Evolutionary conservation across 2,888 invertebrate genomes (phyloP).

Genomic region (Eucriotettix oculatus): DNA sequence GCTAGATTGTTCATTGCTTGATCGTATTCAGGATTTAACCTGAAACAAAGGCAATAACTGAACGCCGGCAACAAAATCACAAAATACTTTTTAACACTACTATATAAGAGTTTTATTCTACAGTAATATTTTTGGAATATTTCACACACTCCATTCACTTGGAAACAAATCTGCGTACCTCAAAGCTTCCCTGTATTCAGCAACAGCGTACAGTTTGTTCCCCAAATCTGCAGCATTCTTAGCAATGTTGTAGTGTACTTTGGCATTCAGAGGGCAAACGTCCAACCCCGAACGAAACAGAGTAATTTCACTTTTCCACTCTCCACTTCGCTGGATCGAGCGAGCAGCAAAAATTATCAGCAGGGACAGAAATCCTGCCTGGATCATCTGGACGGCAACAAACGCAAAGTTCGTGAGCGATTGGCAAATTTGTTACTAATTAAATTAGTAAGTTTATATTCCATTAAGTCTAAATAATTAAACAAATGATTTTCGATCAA

Average conservation of each 20-base stretch:
- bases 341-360: constrained; percentile 19
- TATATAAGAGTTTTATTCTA: no score
- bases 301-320: constrained; percentile 66
- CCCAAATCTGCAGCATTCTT: constrained; percentile 68
- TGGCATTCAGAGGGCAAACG: constrained; percentile 89
- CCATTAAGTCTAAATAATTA: no score
- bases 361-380: constrained; percentile 18
- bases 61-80: no score
- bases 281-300: constrained; percentile 66
- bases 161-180: no score
- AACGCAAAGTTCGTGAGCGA: no score
- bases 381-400: constrained; percentile 16
- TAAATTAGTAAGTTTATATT: no score
- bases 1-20: constrained; percentile 90
- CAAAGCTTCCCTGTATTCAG: constrained; percentile 62
- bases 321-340: constrained; percentile 45
- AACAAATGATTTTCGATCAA: no score
- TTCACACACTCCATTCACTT: no score
- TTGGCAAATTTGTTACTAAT: no score
- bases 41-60: constrained; percentile 19
- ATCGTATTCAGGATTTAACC: constrained; percentile 65
- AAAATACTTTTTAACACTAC: no score
- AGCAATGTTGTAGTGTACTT: constrained; percentile 75
- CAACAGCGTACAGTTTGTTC: constrained; percentile 47
- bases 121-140: no score